Evolutionary conservation across 92 coral and sea anemone species (phyloP).

Genomic region (Nematostella vectensis): DNA sequence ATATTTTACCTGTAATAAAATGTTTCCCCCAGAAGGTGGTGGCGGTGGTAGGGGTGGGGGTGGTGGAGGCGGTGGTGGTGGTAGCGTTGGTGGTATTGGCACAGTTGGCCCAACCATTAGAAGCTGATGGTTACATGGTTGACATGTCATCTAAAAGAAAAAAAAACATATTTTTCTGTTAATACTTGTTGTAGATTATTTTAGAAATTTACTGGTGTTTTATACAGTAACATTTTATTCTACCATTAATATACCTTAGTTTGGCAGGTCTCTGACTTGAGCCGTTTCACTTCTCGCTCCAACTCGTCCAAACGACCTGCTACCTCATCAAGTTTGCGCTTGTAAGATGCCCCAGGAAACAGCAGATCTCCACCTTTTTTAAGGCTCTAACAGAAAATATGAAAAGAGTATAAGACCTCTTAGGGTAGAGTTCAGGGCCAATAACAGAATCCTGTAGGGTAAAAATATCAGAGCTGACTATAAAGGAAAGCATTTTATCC

Average conservation of each 20-base stretch:
- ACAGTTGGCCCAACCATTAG: neutral
- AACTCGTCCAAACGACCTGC: conserved; percentile 50
- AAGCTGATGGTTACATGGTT: neutral
- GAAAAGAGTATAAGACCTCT: neutral
- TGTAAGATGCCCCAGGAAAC: conserved; percentile 14
- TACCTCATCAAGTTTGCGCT: conserved; percentile 58
- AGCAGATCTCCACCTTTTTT: conserved; percentile 5
- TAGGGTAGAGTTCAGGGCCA: too few species aligned
- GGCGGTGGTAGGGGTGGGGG: conserved; percentile 53
- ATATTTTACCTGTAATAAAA: too few species aligned
- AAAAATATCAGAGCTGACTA: too few species aligned
- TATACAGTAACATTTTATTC: too few species aligned
- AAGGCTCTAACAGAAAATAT: conserved; percentile 15
- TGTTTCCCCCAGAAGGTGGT: too few species aligned
- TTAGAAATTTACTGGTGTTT: too few species aligned
- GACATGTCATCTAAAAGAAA: too few species aligned
- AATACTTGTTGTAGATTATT: too few species aligned
- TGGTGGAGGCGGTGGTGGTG: conserved; percentile 52
- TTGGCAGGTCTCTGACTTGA: conserved; percentile 54
- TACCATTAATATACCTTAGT: too few species aligned
- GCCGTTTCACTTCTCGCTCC: conserved; percentile 66
- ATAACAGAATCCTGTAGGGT: too few species aligned
- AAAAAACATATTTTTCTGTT: too few species aligned
- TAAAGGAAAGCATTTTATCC: too few species aligned
- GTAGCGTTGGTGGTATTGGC: conserved; percentile 48